Base-by-base conservation (phyloP, 2,888 invertebrate genomes). In the Metacarcinus magister region DNA sequence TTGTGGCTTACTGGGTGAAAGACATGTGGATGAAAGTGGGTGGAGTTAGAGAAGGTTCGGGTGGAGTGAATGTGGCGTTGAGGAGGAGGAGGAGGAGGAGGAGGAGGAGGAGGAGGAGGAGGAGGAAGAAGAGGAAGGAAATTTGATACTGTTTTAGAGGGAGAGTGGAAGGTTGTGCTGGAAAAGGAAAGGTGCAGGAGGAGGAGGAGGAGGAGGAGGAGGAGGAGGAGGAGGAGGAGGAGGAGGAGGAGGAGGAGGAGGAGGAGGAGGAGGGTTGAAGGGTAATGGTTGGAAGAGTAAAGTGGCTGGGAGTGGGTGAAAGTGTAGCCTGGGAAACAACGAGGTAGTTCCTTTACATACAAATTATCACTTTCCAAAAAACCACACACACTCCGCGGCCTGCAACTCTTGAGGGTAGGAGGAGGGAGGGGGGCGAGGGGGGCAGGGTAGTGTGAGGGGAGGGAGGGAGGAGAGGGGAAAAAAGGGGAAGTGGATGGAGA, bases 271-370 rank as follows among this genome's bases (percentile, higher is more conserved):
- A 23, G 67, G 67, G n/a, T 54, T 23, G 67, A 67, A 67, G 67
- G 67, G 67, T 67, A 67, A 67, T 67, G 67, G 67, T 19, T 67
- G 67, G 67, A 67, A 67, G 67, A 67, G 23, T 67, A 23, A n/a
- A 67, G n/a, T 67, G 67, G 67, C 67, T n/a, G n/a, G 67, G 19
- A 67, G 67, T 67, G 67, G 67, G 67, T 67, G 67, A n/a, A 67
- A 67, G 67, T 67, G 67, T 67, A 67, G 67, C 67, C 23, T 23
- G n/a, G 67, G 67, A 67, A 67, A 67, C 67, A 67, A 67, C 67
- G 67, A 67, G 67, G 67, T 67, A 67, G 67, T 67, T 67, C n/a
- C 67, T 67, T 67, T 67, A n/a, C 67, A 67, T 67, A 67, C 67
- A 67, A 67, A 67, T 67, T 19, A 67, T 67, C 67, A 67, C n/a